phyloP scores from a whole-genome alignment of 2,113 vertebrate species.

The Apodemus sylvaticus region DNA sequence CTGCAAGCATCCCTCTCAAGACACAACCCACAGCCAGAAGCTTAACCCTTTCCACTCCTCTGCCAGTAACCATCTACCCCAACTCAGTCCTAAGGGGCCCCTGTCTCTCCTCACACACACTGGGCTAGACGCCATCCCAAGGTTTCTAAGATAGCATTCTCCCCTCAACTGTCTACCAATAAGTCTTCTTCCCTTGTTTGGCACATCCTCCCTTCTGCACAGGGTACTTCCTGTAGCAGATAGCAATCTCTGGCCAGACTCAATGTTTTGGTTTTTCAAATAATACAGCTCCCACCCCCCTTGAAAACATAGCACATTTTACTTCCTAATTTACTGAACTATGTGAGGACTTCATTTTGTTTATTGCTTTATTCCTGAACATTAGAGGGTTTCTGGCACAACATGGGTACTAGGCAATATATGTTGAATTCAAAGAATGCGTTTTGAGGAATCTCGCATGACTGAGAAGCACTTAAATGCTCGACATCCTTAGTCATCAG shows the following conservation, averaged over 20 bases:
- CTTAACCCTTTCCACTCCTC: not conserved
- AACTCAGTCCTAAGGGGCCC: not conserved
- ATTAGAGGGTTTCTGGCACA: not conserved
- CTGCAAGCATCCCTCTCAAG: not conserved
- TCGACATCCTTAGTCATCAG: too few species aligned
- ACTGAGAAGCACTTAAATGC: too few species aligned
- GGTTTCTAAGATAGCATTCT: not conserved
- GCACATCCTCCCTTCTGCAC: not conserved
- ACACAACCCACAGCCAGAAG: too few species aligned
- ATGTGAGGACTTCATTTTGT: not conserved
- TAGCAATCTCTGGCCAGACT: accelerated
- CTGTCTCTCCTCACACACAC: not conserved
- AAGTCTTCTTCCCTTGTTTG: accelerated
- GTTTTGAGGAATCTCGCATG: not conserved
- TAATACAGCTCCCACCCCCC: not conserved
- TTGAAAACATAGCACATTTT: not conserved
- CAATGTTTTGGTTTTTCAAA: not conserved
- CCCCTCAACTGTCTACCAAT: not conserved
- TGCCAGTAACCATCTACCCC: accelerated
- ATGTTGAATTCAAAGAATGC: not conserved
- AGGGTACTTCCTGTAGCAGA: not conserved
- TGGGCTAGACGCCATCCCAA: too few species aligned
- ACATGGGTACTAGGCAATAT: not conserved
- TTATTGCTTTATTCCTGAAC: slow-evolving; percentile 24
- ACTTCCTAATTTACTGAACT: not conserved